A percentile compares a stretch with the other conserved stretches of the same genome.
These are phyloP conservation scores for Bombus soroeensis DNA, from an alignment of 1,140 invertebrate genomes.

Conservation along the genomic window DNA sequence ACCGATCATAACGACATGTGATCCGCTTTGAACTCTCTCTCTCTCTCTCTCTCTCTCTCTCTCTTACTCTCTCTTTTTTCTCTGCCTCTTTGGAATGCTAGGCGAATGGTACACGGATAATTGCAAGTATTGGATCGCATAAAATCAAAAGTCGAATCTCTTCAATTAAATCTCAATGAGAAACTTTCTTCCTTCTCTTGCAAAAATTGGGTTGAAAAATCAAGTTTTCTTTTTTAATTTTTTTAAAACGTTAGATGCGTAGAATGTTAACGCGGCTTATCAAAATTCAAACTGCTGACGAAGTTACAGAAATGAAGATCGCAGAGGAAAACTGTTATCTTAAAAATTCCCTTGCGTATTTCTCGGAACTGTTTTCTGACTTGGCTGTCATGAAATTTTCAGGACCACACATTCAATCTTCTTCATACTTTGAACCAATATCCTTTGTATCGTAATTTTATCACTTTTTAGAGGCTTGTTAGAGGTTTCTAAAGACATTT, in stretches of 20 bases:
- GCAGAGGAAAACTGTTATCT: not conserved
- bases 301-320: not conserved
- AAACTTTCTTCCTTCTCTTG: not conserved
- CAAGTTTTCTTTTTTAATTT: not conserved
- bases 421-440: too few species aligned
- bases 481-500: too few species aligned
- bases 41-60: too few species aligned
- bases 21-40: constrained; percentile 11
- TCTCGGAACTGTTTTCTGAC: too few species aligned
- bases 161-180: not conserved
- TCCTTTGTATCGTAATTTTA: too few species aligned
- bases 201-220: not conserved
- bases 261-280: constrained; percentile 32
- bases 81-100: too few species aligned
- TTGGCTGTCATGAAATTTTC: too few species aligned
- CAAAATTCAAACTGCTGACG: constrained; percentile 7
- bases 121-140: not conserved
- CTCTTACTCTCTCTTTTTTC: too few species aligned
- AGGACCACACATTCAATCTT: too few species aligned
- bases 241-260: too few species aligned
- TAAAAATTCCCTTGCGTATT: not conserved
- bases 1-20: constrained; percentile 36
- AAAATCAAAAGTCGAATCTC: not conserved
- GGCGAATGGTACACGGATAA: not conserved
- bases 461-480: too few species aligned